Conservation (phyloP, 2,888 invertebrate species). For the Synanthedon formicaeformis region DNA sequence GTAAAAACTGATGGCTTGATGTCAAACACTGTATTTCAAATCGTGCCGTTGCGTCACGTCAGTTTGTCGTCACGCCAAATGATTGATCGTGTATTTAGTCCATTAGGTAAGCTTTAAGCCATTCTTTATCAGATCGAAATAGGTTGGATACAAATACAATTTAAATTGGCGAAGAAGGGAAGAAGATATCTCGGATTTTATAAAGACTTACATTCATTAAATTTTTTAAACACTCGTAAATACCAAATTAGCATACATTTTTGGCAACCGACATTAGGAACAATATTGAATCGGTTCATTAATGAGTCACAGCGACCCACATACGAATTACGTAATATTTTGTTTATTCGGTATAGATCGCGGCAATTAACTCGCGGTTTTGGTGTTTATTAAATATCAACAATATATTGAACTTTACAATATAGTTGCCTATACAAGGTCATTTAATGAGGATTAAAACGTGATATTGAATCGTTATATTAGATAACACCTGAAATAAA, state of each 20-base stretch:
- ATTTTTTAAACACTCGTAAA: slow-evolving; percentile 19
- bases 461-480: too few species aligned
- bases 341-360: neutral
- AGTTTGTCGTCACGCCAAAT: too few species aligned
- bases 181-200: too few species aligned
- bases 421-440: neutral
- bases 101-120: too few species aligned
- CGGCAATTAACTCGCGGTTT: neutral
- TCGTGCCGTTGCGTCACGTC: too few species aligned
- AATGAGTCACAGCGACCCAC: slow-evolving; percentile 33
- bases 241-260: slow-evolving; percentile 45
- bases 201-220: too few species aligned
- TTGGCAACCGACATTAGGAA: slow-evolving; percentile 26
- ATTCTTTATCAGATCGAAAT: too few species aligned
- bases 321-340: slow-evolving; percentile 19
- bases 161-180: neutral
- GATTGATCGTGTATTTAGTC: too few species aligned
- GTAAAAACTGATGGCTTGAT: too few species aligned
- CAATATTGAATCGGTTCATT: slow-evolving; percentile 17
- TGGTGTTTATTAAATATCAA: neutral
- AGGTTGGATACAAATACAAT: slow-evolving; percentile 1
- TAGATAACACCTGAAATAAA: too few species aligned
- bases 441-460: too few species aligned
- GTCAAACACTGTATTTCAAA: too few species aligned
- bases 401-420: neutral